Evolutionary conservation across 2,113 vertebrate genomes (phyloP).

Genomic region (Dipodomys stephensi): DNA sequence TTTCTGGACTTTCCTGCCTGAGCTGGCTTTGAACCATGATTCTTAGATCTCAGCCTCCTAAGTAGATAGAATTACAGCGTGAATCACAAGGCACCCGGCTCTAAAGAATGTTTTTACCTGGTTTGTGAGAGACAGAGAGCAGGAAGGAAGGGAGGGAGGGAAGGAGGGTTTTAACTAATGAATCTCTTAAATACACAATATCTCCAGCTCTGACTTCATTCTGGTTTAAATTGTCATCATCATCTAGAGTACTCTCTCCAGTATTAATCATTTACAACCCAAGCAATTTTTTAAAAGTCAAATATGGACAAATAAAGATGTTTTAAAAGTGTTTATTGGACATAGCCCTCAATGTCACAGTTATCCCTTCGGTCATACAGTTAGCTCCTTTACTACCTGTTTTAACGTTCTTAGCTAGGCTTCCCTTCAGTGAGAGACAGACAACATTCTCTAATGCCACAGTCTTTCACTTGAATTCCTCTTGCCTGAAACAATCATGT

Average conservation of each 20-base stretch:
- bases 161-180: no score
- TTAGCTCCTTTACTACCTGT: not conserved
- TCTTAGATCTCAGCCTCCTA: no score
- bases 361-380: not conserved
- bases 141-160: no score
- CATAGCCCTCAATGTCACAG: not conserved
- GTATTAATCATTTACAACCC: not conserved
- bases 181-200: no score
- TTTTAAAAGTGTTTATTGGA: no score
- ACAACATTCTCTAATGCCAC: not conserved
- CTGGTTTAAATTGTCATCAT: not conserved
- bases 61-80: no score
- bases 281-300: conserved; percentile 24
- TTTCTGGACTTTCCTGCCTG: no score
- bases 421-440: conserved; percentile 16
- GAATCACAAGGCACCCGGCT: no score
- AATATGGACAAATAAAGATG: not conserved
- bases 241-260: not conserved
- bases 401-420: conserved; percentile 3
- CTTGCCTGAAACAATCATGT: conserved; percentile 13
- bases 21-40: no score
- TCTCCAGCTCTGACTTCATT: no score
- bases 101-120: no score
- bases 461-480: not conserved
- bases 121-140: no score